Evolutionary conservation across 1,140 invertebrate genomes (phyloP), one percentile per base, ranked within the genome.

Genomic region (Lepidurus arcticus): DNA sequence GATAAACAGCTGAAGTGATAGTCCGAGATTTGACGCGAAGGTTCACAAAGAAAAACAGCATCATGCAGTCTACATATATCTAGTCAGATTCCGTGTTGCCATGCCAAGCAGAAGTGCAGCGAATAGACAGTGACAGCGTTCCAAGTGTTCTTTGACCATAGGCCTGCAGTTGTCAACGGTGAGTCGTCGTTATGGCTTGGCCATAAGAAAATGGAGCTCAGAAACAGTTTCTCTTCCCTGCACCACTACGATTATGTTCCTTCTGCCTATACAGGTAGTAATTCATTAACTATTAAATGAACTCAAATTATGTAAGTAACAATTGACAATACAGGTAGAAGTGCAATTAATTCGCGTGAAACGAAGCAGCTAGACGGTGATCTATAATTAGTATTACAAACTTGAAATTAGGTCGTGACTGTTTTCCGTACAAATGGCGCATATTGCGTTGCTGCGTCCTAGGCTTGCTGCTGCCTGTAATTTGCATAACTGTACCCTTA

Each of bases 401-500:
- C 34, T 34, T 34, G 34, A 34, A 34, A 34, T 34, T 65, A 65
- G 53, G 53, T 65, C 53, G 53, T n/a, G 53, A 65, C 21, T 65
- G 53, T 65, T 65, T 65, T 65, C 53, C 53, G 6, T 4, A 65
- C 53, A 65, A 65, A 65, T 65, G 53, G 53, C 53, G 53, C 53
- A 21, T 65, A n/a, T 65, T 90, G 65, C 85, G 89, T 42, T 86
- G 92, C 45, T 89, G 91, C 78, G 80, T 89, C 9, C 84, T 92
- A 7, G 88, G 90, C 75, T 88, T 91, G 24, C 45, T 91, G 9
- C 82, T 92, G 9, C 92, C 92, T 0, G 85, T 87, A n/a, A 13
- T 89, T 11, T 87, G 92, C 44, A 87, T 92, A 44, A 88, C 89
- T 10, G 84, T 90, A 1, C 91, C 91, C 0, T 83, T 93, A 42